phyloP scores from a whole-genome alignment of 1,140 invertebrate genomes.

The Oreohelix idahoensis region DNA sequence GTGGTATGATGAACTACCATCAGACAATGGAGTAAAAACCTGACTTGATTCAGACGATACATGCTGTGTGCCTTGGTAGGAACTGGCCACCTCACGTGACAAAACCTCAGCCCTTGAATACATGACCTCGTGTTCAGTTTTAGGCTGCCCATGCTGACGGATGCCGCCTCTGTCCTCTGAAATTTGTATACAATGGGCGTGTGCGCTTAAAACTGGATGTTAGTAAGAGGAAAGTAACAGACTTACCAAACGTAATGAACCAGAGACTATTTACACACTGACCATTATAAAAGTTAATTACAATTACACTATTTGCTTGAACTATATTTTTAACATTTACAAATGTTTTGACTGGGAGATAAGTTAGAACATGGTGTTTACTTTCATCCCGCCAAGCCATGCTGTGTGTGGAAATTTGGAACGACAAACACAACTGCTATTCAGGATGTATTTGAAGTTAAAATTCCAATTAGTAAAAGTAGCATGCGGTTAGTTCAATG shows the following conservation, averaged over 20 bases:
- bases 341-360: no score
- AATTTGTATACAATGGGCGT: slow-evolving; percentile 19
- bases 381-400: background rate
- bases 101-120: slow-evolving; percentile 35
- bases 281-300: background rate
- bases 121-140: slow-evolving; percentile 25
- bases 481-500: slow-evolving; percentile 4
- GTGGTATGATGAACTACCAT: slow-evolving; percentile 43
- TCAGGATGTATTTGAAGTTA: slow-evolving; percentile 4
- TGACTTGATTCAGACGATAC: slow-evolving; percentile 33
- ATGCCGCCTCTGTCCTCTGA: slow-evolving; percentile 17
- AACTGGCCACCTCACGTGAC: background rate
- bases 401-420: background rate
- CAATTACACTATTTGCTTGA: no score
- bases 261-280: background rate
- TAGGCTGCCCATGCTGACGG: background rate
- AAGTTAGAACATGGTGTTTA: background rate
- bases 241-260: background rate
- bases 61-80: background rate
- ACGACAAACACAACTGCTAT: background rate
- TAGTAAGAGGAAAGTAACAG: background rate
- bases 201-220: slow-evolving; percentile 10
- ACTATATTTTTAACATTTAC: no score
- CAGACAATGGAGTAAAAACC: slow-evolving; percentile 45
- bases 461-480: background rate